Evolutionary conservation across 2,113 vertebrate species (phyloP).

Genomic region (Gasterosteus nipponicus): DNA sequence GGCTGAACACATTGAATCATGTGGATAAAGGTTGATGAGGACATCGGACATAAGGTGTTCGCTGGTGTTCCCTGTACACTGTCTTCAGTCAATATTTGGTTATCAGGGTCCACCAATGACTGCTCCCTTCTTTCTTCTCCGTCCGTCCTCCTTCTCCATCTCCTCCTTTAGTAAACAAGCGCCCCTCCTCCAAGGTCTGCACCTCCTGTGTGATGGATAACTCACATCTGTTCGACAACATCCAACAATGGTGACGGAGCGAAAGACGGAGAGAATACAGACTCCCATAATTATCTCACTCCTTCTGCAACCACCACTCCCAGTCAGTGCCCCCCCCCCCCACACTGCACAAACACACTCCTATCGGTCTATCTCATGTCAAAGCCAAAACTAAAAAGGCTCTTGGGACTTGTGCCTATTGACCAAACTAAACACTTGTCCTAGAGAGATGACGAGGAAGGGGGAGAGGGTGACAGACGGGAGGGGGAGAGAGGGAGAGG

Average conservation of each 20-base stretch:
- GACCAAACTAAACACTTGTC: constrained; percentile 38
- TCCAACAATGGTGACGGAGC: constrained; percentile 35
- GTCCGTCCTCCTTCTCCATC: not conserved
- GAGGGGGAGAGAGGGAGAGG: not conserved
- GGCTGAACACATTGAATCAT: not conserved
- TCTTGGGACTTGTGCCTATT: constrained; percentile 38
- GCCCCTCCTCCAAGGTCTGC: not conserved
- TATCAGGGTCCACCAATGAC: not conserved
- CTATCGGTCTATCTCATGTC: constrained; percentile 1
- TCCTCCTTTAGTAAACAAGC: constrained; percentile 15
- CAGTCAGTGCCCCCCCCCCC: not conserved
- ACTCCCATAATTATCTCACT: constrained; percentile 46
- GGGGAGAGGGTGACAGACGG: constrained; percentile 3
- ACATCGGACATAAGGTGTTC: not conserved
- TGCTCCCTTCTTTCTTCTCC: not conserved
- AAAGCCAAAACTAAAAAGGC: constrained; percentile 30
- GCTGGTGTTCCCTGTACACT: too few relatives aligned
- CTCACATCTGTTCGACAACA: constrained; percentile 57
- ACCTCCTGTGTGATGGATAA: constrained; percentile 4
- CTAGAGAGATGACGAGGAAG: constrained; percentile 13
- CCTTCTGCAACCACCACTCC: constrained; percentile 10
- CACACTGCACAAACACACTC: not conserved
- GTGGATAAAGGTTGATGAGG: not conserved
- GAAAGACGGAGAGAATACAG: constrained; percentile 18
- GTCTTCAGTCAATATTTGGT: too few relatives aligned